phyloP scores from a whole-genome alignment of 1,140 invertebrate genomes.

The Drosophila quadrilineata region DNA sequence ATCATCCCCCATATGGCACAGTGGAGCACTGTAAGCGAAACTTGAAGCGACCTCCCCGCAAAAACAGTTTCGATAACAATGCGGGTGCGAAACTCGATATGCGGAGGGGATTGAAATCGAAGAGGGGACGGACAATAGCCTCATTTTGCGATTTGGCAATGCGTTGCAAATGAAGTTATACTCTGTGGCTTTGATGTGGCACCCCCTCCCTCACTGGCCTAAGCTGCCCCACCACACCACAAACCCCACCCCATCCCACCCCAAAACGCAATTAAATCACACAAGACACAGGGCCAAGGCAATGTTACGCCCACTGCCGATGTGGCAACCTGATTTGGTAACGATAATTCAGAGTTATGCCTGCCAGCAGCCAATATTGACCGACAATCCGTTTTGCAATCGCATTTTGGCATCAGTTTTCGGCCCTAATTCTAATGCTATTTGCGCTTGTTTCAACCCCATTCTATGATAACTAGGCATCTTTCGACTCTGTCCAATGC shows the following conservation, averaged over 20 bases:
- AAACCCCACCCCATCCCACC: not conserved
- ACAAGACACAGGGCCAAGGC: conserved; percentile 29
- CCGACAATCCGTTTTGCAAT: conserved; percentile 11
- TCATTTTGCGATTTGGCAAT: conserved; percentile 17
- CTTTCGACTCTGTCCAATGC: too few relatives aligned
- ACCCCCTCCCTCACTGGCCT: not conserved
- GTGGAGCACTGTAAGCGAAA: not conserved
- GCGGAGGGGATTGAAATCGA: too few relatives aligned
- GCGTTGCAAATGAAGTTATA: conserved; percentile 65
- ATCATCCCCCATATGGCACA: not conserved
- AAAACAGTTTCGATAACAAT: conserved; percentile 60
- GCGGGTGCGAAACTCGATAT: conserved; percentile 31
- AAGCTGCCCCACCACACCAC: not conserved
- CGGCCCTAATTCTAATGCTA: too few relatives aligned
- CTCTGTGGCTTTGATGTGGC: conserved; percentile 49
- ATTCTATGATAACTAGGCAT: too few relatives aligned
- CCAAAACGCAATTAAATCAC: conserved; percentile 51
- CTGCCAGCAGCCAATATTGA: too few relatives aligned
- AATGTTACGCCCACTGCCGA: conserved; percentile 44
- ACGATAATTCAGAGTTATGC: conserved; percentile 64
- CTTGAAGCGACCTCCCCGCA: not conserved
- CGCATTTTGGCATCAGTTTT: too few relatives aligned
- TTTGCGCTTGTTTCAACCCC: too few relatives aligned
- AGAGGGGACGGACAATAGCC: conserved; percentile 18
- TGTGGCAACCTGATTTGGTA: conserved; percentile 63